phyloP scores from a whole-genome alignment of 35 echinoderm and acorn worm genomes.

The Ophioderma brevispina region DNA sequence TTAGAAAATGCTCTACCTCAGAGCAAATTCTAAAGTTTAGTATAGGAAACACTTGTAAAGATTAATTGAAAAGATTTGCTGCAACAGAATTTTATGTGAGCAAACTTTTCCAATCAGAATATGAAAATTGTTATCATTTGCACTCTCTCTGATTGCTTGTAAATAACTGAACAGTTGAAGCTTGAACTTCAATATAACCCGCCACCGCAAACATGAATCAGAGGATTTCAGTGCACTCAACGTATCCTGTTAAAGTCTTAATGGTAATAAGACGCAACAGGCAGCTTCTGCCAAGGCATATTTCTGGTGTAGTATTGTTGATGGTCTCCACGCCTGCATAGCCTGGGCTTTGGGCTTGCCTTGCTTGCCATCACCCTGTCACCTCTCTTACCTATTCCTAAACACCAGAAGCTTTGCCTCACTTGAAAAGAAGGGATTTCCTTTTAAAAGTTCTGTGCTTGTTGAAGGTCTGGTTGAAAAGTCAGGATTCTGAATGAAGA shows the following conservation, averaged over 20 bases:
- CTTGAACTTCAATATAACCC: background rate
- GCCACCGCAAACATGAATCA: background rate
- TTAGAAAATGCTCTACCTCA: background rate
- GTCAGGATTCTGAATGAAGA: no score
- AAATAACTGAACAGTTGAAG: background rate
- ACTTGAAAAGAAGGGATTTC: background rate
- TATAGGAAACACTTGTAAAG: no score
- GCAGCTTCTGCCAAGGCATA: background rate
- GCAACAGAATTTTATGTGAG: background rate
- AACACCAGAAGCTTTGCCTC: background rate
- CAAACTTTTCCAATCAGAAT: background rate
- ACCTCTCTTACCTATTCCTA: background rate
- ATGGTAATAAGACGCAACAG: background rate
- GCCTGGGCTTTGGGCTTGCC: background rate
- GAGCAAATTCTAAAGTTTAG: no score
- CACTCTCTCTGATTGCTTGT: background rate
- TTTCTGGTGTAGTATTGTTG: constrained; percentile 1
- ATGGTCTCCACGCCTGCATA: background rate
- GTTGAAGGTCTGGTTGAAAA: no score
- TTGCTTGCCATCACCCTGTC: background rate
- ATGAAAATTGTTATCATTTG: background rate
- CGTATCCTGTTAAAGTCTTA: background rate
- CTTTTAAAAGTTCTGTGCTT: background rate
- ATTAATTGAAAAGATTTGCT: background rate
- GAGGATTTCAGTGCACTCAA: background rate